A percentile compares a stretch with the other conserved stretches of the same genome.
Evolutionary conservation across 1,140 invertebrate genomes (phyloP).

Genomic region (Lepidotrigona ventralis): DNA sequence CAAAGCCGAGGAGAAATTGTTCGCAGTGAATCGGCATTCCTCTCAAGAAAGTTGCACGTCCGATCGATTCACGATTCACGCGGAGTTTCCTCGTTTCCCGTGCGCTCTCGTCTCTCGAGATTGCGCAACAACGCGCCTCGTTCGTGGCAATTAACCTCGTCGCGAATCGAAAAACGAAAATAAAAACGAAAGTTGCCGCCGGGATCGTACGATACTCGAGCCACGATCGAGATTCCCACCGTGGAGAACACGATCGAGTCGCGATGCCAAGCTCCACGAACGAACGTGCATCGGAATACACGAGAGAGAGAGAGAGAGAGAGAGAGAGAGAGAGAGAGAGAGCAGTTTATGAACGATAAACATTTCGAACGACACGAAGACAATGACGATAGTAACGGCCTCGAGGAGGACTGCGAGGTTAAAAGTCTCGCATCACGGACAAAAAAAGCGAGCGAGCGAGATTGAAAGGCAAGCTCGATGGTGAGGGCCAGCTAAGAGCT

Average conservation of each 20-base stretch:
- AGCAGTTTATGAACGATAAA: not conserved
- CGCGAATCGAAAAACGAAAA: not conserved
- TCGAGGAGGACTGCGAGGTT: not conserved
- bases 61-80: constrained; percentile 37
- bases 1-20: constrained; percentile 31
- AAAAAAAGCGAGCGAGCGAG: not conserved
- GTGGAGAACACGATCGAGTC: not conserved
- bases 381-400: not conserved
- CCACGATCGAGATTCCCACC: no score
- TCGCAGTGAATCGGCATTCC: constrained; percentile 57
- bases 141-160: constrained; percentile 10
- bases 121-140: constrained; percentile 19
- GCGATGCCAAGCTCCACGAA: not conserved
- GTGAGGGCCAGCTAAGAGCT: constrained; percentile 55
- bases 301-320: not conserved
- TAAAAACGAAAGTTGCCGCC: not conserved
- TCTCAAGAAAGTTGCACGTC: constrained; percentile 61
- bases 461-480: not conserved
- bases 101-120: not conserved
- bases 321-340: not conserved
- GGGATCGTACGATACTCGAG: no score
- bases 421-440: not conserved
- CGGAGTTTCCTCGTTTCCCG: constrained; percentile 22
- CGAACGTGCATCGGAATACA: not conserved
- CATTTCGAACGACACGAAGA: not conserved